Evolutionary conservation across 2,113 vertebrate species (phyloP), one percentile per base, ranked within the genome.

Genomic region (Turdus rufiventris): DNA sequence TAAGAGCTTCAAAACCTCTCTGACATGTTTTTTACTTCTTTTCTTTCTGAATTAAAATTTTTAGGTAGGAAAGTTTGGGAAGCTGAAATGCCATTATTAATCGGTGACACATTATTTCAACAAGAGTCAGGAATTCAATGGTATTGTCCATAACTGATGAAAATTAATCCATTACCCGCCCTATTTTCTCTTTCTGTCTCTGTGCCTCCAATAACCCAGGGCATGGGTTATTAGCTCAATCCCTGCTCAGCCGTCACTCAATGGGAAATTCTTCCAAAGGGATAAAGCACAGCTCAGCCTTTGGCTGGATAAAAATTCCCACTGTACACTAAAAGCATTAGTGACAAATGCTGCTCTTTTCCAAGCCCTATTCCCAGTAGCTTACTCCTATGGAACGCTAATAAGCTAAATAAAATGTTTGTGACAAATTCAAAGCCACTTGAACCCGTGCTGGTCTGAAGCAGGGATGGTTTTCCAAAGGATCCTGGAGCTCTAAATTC

Each of bases 81-180:
- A 92, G 72, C 67, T 78, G 79, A 74, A 92, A 53, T 14, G 12
- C 67, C 66, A 85, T 91, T 89, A 75, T 91, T 96, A 95, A 91
- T 88, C 4, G 2, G 47, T 65, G 91, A 84, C 92, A 91, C 25
- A 6, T 87, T 93, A 91, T 92, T 93, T 73, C 86, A 93, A 91
- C 73, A 68, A 40, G 36, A 95, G 57, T 70, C 65, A 58, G 77
- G 66, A 78, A 94, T 88, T 91, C 91, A 93, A 89, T 62, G 79
- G 74, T 83, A 93, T 91, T 94, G 93, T 92, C 91, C 89, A 79
- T 89, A 93, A 92, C 80, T 93, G 95, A 95, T 83, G 80, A 92
- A 96, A 97, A 95, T 90, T 78, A 93, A 96, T 91, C 76, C 73
- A 62, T 93, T 93, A 79, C 66, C 63, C 38, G 3, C 60, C 61